phyloP scores from a whole-genome alignment of 2,113 vertebrate species.

The Cisticola juncidis region DNA sequence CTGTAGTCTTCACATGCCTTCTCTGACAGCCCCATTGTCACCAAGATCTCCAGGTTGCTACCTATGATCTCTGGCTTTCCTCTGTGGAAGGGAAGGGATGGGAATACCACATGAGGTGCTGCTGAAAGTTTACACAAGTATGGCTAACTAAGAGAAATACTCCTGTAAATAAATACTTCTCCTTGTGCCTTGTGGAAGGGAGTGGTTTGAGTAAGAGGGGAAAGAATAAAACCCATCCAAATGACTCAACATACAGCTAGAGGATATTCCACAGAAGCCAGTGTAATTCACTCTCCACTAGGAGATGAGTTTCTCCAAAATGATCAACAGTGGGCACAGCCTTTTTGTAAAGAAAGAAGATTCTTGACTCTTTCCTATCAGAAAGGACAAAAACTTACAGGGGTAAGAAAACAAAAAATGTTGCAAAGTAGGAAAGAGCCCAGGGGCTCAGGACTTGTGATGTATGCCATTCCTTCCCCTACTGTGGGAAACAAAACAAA shows the following conservation, averaged over 20 bases:
- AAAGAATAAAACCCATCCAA: not conserved
- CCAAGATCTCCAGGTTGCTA: constrained; percentile 91
- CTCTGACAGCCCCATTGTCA: constrained; percentile 83
- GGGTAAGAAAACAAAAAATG: not conserved
- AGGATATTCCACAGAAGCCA: not conserved
- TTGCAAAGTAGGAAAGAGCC: not conserved
- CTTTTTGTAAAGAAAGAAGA: not conserved
- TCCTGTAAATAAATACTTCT: no score
- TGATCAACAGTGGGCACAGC: not conserved
- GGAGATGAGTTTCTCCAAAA: not conserved
- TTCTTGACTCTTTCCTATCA: not conserved
- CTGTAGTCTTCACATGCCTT: constrained; percentile 84
- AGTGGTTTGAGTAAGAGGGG: not conserved
- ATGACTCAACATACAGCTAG: not conserved
- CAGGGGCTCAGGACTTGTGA: not conserved
- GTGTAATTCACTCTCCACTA: not conserved
- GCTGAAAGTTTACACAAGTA: not conserved
- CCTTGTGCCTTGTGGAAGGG: not conserved
- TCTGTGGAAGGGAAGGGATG: constrained; percentile 61
- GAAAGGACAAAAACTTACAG: not conserved
- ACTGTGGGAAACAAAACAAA: not conserved
- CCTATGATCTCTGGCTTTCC: constrained; percentile 90
- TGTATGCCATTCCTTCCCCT: not conserved
- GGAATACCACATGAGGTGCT: not conserved
- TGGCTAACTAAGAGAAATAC: not conserved